A percentile compares a stretch with the other conserved stretches of the same genome.
Evolutionary conservation across 1,140 invertebrate species (phyloP).

Genomic region (Leguminivora glycinivorella): DNA sequence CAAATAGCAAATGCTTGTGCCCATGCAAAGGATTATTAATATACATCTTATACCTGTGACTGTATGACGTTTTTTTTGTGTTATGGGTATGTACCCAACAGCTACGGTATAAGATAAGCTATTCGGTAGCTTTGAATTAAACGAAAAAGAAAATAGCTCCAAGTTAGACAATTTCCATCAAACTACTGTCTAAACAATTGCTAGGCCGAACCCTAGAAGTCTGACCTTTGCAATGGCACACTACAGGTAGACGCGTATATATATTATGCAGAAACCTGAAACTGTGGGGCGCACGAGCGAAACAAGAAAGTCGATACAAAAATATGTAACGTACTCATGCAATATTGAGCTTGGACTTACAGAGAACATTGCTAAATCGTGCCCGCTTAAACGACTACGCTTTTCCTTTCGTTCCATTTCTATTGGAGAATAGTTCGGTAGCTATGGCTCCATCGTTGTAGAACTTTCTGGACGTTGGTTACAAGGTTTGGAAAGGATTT

Average conservation of each 20-base stretch:
- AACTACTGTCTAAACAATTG: constrained; percentile 6
- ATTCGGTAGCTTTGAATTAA: not conserved
- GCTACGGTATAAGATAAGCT: not conserved
- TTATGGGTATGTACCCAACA: not conserved
- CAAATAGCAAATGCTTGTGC: no score
- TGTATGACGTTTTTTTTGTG: no score
- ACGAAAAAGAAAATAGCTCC: not conserved
- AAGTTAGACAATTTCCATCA: not conserved
- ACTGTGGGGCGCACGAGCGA: constrained; percentile 12
- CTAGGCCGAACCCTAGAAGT: not conserved
- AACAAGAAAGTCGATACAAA: constrained; percentile 32
- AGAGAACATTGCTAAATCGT: constrained; percentile 33
- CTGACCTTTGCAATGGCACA: constrained; percentile 17
- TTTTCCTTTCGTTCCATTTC: constrained; percentile 4
- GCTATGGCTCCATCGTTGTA: not conserved
- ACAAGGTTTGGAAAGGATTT: not conserved
- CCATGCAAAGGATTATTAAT: no score
- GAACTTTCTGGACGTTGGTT: not conserved
- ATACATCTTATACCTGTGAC: no score
- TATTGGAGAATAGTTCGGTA: not conserved
- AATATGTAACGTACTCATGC: constrained; percentile 30
- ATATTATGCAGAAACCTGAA: constrained; percentile 27
- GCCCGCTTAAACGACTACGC: constrained; percentile 15
- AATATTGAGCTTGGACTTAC: constrained; percentile 40
- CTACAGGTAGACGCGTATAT: not conserved